phyloP scores from a whole-genome alignment of 2,888 invertebrate genomes.

The Timema podura region DNA sequence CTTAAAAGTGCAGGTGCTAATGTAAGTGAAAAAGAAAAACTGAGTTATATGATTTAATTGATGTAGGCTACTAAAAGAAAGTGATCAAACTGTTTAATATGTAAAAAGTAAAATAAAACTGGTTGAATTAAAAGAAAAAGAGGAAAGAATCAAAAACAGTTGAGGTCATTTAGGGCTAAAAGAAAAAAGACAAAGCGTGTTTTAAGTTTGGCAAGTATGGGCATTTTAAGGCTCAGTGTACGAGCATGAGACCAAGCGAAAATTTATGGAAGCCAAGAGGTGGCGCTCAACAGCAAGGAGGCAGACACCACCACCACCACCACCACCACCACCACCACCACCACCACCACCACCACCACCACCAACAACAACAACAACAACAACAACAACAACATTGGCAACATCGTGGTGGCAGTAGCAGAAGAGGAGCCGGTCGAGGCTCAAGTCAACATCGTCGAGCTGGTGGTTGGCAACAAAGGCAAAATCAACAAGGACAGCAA shows the following conservation, averaged over 20 bases:
- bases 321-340: too few relatives aligned
- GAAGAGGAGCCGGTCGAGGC: neutral
- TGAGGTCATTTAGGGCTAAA: neutral
- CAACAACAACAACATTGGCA: too few relatives aligned
- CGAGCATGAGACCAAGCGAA: neutral
- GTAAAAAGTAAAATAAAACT: neutral
- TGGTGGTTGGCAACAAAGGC: neutral
- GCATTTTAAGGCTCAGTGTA: neutral
- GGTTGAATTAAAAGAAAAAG: neutral
- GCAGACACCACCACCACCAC: too few relatives aligned
- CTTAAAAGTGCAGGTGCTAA: neutral
- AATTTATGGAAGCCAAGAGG: neutral
- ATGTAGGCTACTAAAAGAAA: neutral
- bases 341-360: too few relatives aligned
- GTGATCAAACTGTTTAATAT: neutral
- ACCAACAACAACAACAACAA: too few relatives aligned
- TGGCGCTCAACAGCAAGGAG: neutral
- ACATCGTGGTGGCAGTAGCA: neutral
- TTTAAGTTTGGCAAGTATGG: neutral
- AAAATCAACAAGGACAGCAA: neutral
- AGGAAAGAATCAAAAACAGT: neutral
- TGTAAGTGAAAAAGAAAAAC: neutral
- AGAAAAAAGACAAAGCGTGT: slow-evolving; percentile 9
- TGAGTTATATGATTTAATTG: neutral
- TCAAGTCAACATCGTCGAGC: slow-evolving; percentile 7